phyloP scores from a whole-genome alignment of 2,113 vertebrate genomes.

The Ciconia maguari region DNA sequence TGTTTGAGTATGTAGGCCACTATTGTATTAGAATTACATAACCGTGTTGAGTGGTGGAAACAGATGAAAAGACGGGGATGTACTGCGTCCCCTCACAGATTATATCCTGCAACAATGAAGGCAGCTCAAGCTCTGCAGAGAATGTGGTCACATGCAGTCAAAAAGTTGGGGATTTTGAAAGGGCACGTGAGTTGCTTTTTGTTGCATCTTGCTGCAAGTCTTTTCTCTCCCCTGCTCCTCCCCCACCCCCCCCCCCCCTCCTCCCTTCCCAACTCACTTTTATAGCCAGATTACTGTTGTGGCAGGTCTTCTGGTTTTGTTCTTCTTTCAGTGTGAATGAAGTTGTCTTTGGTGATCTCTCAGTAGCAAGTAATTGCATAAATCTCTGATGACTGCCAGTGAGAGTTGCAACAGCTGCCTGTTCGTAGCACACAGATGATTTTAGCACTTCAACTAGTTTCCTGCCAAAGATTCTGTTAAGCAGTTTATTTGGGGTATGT shows the following conservation, averaged over 20 bases:
- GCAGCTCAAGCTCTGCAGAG: constrained; percentile 81
- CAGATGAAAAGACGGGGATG: constrained; percentile 70
- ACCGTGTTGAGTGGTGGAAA: constrained; percentile 78
- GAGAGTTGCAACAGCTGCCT: neutral
- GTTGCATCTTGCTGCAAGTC: constrained; percentile 6
- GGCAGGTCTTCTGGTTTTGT: neutral
- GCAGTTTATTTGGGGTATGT: neutral
- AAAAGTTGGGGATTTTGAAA: constrained; percentile 88
- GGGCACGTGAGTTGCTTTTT: constrained; percentile 84
- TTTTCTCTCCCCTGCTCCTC: neutral
- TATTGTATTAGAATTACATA: constrained; percentile 90
- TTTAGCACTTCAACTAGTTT: constrained; percentile 4
- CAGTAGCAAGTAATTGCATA: neutral
- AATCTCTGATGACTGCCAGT: neutral
- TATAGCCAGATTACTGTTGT: neutral
- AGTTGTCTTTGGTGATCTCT: neutral
- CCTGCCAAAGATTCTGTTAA: neutral
- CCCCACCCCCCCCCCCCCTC: neutral
- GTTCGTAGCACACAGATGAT: neutral
- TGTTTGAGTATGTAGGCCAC: constrained; percentile 92
- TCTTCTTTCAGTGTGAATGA: neutral
- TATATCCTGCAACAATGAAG: constrained; percentile 80
- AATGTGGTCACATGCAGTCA: constrained; percentile 87
- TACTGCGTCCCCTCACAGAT: constrained; percentile 35
- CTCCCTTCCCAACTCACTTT: neutral